Evolutionary conservation across 2,797 vertebrate genomes (phyloP), one percentile per base, ranked within the genome.

Genomic region (Petrocephalus schoutedeni): DNA sequence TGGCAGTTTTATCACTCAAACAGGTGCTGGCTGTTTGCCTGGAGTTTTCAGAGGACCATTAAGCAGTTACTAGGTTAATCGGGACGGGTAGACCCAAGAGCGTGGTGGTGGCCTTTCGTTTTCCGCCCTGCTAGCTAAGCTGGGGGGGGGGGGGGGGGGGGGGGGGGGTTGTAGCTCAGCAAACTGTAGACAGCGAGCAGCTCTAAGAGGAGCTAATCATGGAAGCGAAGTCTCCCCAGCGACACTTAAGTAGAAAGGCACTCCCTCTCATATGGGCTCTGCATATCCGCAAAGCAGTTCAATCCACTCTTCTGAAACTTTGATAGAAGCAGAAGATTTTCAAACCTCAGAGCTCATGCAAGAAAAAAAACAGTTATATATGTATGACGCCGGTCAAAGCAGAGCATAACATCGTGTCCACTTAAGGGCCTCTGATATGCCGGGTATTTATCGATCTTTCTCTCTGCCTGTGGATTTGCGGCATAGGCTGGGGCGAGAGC

Each of bases 11-110:
- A 45, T 77, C 32, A 49, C 19, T 45, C 36, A 77, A 8, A 49
- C 71, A 0, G 2, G 74, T 61, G 9, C 21, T 36, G 1, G 14
- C 12, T 8, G 77, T 82, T n/a, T 19, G 71, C 1, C 23, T 28
- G 58, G 28, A 45, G 10, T 67, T 54, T 85, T 53, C 58, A 84
- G 87, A 28, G 21, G 58, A 67, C 80, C 59, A 45, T 21, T 32
- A 61, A 57, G 80, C 84, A 90, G 89, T 91, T 91, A 89, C 87
- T 5, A 53, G 71, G 87, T 90, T 88, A 88, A 89, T 87, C 84
- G 32, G 88, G 53, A 57, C 53, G 88, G 51, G 8, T 45, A 85
- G 45, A 56, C 56, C 23, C 41, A 19, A 85, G 16, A 57, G 41
- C 51, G 53, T 14, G 4, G 45, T 21, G n/a, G 58, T 19, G 10